Percentiles rank a stretch among this genome's conserved stretches.
phyloP scores from a whole-genome alignment of 2,113 vertebrate genomes.

The Leucosticte australis region DNA sequence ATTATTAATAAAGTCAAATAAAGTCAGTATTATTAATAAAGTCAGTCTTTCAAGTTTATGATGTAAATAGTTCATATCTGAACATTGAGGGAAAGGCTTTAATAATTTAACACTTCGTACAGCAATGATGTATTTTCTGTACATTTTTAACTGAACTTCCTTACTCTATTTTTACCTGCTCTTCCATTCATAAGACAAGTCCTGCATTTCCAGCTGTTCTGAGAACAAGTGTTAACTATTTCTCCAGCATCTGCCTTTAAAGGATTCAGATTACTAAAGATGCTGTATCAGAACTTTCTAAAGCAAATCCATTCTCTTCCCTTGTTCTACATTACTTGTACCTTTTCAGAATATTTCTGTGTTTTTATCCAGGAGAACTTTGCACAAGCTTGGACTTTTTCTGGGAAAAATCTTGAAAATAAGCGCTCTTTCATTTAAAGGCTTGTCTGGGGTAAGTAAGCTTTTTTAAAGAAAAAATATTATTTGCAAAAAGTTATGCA shows the following conservation, averaged over 20 bases:
- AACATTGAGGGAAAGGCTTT: not conserved
- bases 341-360: not conserved
- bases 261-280: not conserved
- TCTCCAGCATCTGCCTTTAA: not conserved
- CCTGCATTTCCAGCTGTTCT: not conserved
- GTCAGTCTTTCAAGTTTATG: not conserved
- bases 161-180: not conserved
- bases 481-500: not conserved
- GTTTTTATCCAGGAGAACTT: not conserved
- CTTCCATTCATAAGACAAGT: not conserved
- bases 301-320: not conserved
- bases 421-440: not conserved
- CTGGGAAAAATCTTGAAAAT: not conserved
- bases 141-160: not conserved
- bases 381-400: not conserved
- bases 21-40: not conserved
- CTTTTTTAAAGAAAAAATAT: not conserved
- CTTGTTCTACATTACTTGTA: not conserved
- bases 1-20: not conserved
- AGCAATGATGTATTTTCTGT: not conserved
- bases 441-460: not conserved
- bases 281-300: not conserved
- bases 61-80: not conserved
- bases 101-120: not conserved
- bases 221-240: not conserved